These are phyloP conservation scores for Perodicticus potto DNA, from an alignment of 2,797 vertebrate genomes.

Conservation along the genomic window DNA sequence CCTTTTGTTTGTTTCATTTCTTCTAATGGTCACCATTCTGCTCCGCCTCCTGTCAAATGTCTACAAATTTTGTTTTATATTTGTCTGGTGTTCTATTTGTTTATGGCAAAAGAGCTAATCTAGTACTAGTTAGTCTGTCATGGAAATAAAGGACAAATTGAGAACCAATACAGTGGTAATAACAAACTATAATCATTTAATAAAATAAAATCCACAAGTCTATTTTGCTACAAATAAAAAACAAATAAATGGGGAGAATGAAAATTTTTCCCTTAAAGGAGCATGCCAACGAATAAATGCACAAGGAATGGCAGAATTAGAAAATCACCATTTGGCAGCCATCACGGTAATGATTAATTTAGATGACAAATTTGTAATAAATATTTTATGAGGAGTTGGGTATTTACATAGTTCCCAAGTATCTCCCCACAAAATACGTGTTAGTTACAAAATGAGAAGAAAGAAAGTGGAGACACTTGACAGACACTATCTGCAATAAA, in stretches of 20 bases:
- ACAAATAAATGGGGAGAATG: not conserved
- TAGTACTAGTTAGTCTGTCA: not conserved
- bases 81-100: not conserved
- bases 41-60: not conserved
- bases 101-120: not conserved
- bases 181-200: not conserved
- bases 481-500: not conserved
- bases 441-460: not conserved
- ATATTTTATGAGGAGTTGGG: not conserved
- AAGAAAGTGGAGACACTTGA: not conserved
- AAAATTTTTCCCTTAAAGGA: not conserved
- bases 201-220: not conserved
- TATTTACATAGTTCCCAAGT: not conserved
- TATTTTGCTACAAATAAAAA: not conserved
- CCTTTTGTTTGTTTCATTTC: not conserved
- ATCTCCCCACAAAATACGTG: not conserved
- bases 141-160: not conserved
- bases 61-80: not conserved
- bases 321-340: not conserved
- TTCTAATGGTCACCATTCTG: not conserved
- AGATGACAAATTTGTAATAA: constrained; percentile 30
- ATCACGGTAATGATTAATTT: constrained; percentile 21
- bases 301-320: not conserved
- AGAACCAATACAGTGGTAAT: not conserved
- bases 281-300: not conserved